Evolutionary conservation across 2,888 invertebrate species (phyloP), one percentile per base, ranked within the genome.

Genomic region (Cactoblastis cactorum): DNA sequence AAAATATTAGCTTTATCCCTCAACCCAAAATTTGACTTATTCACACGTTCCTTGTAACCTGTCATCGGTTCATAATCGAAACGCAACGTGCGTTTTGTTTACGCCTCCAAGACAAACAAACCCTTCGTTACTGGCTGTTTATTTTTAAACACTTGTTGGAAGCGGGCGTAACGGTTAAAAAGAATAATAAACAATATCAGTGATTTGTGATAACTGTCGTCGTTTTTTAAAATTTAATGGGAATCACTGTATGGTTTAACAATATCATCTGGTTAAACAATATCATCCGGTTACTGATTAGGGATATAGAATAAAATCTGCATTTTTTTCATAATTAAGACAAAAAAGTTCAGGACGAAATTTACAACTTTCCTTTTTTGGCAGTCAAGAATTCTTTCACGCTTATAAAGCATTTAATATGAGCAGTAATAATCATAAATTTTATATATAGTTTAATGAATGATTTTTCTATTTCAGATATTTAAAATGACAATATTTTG

Each of bases 111-210:
- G 71, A 70, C 70, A 80, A 79, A 77, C 72, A 76, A 64, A 67
- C 65, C 39, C 67, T 61, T 63, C 54, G 57, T 54, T 63, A 15
- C 35, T 3, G 3, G 1, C 65, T 84, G 80, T 83, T 84, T 83
- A 79, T 65, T 59, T 68, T 70, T 51, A 61, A 62, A 70, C 80
- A 83, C 81, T 83, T 80, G 81, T 79, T 74, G 65, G 60, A 60
- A 56, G 14, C 38, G 62, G n/a, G 62, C 68, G 64, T 63, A 71
- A 64, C 70, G 65, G 65, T 68, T 60, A 39, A 28, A 56, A 58
- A 75, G 55, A 51, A 68, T 74, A 77, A 77, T 62, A 81, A 82
- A 82, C 75, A 77, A 53, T 60, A 55, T 35, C 8, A 35, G 54
- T 58, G 55, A 58, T 63, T 64, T 71, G 69, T 68, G 67, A 72